Evolutionary conservation across 1,140 invertebrate species (phyloP), one percentile per base, ranked within the genome.

Genomic region (Notospermus geniculatus): DNA sequence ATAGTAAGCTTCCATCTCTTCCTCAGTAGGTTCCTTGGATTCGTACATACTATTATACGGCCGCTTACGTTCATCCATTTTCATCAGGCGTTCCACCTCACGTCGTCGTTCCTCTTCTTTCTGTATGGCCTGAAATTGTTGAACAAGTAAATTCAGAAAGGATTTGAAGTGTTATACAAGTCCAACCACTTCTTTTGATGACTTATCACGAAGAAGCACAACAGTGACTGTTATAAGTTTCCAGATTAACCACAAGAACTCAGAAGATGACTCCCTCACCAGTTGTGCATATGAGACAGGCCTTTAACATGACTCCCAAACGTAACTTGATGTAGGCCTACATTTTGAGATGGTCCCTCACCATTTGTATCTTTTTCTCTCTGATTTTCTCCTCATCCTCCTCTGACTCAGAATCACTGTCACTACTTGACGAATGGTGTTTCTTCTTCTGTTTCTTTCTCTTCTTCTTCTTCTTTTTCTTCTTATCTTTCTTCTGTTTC

Each of bases 1-100:
- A 68, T 89, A 87, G 82, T 91, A 97, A 1, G 93, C 94, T 81
- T 97, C 95, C 76, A 97, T 88, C 81, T 98, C 92, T 71, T 95
- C 91, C 61, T 92, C 90, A 0, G 92, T 91, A 0, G 91, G 91
- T 67, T 88, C 89, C 64, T 90, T 89, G 0, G 87, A 86, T 67
- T 91, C 88, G 66, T 87, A 89, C 80, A 83, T 84, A 70, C 91
- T 94, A 76, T 97, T 96, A 75, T 96, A 98, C 0, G 90, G 87
- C 25, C 94, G 82, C 77, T 97, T 95, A 27, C 93, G 83, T 76
- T 98, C 95, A 80, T 95, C 92, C 70, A 90, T 82, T 17, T 84
- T 82, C 52, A 93, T 76, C 0, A 91, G 69, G 32, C 83, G 78
- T 0, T 91, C 87, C 0, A 86, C 88, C 62, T 86, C 83, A 66